phyloP scores from a whole-genome alignment of 2,797 vertebrate genomes.

The Oophaga sylvatica region DNA sequence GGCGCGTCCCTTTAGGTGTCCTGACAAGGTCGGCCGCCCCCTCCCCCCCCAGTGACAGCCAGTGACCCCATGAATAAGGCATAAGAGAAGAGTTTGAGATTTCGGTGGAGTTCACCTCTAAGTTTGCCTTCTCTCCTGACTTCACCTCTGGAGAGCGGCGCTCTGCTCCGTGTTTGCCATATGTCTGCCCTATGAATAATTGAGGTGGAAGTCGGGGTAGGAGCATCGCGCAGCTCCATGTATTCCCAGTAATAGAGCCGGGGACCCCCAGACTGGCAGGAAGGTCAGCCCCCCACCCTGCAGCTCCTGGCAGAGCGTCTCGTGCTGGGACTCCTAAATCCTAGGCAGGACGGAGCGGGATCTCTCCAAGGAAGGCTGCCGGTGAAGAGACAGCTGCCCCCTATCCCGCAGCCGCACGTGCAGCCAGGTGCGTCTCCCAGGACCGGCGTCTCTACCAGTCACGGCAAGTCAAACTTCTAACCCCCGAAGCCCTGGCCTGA shows the following conservation, averaged over 20 bases:
- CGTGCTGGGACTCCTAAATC: slow-evolving; percentile 51
- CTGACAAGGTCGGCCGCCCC: too few species aligned
- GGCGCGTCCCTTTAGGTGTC: too few species aligned
- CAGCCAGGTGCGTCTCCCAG: slow-evolving; percentile 1
- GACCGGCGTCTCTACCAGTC: background rate
- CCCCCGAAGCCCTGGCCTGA: background rate
- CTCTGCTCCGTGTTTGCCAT: slow-evolving; percentile 32
- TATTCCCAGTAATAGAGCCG: slow-evolving; percentile 12
- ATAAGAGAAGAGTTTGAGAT: slow-evolving; percentile 30
- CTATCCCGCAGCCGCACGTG: background rate
- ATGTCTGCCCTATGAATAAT: slow-evolving; percentile 58
- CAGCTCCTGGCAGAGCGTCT: slow-evolving; percentile 40
- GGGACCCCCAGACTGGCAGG: slow-evolving; percentile 13
- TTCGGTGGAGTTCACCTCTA: slow-evolving; percentile 56
- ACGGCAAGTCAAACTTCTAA: background rate
- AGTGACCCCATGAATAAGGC: slow-evolving; percentile 34
- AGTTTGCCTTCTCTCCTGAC: slow-evolving; percentile 50
- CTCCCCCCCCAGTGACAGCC: background rate
- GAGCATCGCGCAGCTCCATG: background rate
- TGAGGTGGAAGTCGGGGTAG: slow-evolving; percentile 11
- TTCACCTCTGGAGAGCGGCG: slow-evolving; percentile 47
- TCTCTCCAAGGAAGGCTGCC: slow-evolving; percentile 4
- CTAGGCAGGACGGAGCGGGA: background rate
- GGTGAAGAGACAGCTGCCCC: slow-evolving; percentile 7
- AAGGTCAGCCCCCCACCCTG: slow-evolving; percentile 15